Percentiles rank a stretch among this genome's conserved stretches.
Conservation (phyloP, 2,113 vertebrate species). For the Penelope pileata region DNA sequence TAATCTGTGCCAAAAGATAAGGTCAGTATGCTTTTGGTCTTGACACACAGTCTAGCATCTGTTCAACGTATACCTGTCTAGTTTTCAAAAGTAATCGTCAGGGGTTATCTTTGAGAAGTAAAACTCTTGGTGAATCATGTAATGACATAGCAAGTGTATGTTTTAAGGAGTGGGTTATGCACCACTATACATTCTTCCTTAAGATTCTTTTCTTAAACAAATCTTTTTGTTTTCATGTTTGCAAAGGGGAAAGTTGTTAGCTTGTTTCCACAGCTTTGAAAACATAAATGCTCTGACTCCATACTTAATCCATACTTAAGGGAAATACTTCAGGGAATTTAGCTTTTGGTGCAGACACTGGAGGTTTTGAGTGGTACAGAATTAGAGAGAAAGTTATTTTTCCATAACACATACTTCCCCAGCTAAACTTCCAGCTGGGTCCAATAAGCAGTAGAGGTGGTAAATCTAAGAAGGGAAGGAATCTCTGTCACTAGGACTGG, state of each 20-base stretch:
- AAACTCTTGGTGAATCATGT: neutral
- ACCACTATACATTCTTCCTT: neutral
- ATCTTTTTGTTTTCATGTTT: neutral
- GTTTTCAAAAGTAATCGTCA: neutral
- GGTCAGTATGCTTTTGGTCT: constrained; percentile 69
- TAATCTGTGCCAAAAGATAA: constrained; percentile 86
- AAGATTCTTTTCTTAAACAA: neutral
- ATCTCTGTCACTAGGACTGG: neutral
- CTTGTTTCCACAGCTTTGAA: neutral
- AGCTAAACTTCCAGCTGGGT: neutral
- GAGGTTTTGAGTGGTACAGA: neutral
- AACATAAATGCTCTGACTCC: neutral
- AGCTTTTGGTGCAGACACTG: neutral
- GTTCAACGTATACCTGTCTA: neutral
- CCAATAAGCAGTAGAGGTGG: neutral
- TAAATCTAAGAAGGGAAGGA: neutral
- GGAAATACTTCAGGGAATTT: neutral
- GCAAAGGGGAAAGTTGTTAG: neutral
- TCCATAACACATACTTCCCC: neutral
- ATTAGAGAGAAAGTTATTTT: neutral
- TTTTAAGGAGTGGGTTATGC: neutral
- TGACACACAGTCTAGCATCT: neutral
- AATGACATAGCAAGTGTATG: neutral
- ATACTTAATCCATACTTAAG: neutral
- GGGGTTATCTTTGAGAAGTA: neutral